phyloP scores from a whole-genome alignment of 1,140 invertebrate genomes.

The Formica selysi region DNA sequence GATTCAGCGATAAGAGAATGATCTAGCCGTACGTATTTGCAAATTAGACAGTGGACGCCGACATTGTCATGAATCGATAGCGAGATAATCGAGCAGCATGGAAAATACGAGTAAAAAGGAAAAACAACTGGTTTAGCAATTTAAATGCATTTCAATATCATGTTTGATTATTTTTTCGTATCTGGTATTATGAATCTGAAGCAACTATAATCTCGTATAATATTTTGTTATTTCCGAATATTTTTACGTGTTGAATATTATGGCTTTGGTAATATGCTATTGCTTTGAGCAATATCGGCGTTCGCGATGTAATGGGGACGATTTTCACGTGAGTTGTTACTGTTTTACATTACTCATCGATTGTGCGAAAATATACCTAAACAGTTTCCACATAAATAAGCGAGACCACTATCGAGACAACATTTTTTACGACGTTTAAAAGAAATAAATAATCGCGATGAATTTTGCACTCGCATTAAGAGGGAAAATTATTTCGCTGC shows the following conservation, averaged over 20 bases:
- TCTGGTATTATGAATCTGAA: not conserved
- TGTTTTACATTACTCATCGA: conserved; percentile 33
- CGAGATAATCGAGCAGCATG: not conserved
- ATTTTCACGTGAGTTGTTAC: conserved; percentile 38
- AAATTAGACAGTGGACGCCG: conserved; percentile 29
- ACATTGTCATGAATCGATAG: conserved; percentile 18
- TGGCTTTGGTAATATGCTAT: not conserved
- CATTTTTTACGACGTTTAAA: conserved; percentile 15
- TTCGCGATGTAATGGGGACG: conserved; percentile 20
- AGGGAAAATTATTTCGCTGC: conserved; percentile 1
- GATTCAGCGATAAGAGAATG: conserved; percentile 49
- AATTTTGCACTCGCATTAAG: not conserved
- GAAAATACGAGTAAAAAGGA: not conserved
- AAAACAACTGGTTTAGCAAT: not conserved
- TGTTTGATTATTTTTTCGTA: not conserved
- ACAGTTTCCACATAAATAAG: conserved; percentile 54
- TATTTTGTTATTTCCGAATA: not conserved
- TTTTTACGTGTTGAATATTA: not conserved
- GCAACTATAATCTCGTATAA: not conserved
- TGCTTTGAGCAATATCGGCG: conserved; percentile 43
- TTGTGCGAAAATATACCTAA: conserved; percentile 32
- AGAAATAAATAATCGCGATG: not conserved
- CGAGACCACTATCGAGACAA: conserved; percentile 6
- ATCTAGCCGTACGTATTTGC: conserved; percentile 23
- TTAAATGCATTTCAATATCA: not conserved